phyloP scores from a whole-genome alignment of 2,113 vertebrate species.

The Amblyornis subalaris region DNA sequence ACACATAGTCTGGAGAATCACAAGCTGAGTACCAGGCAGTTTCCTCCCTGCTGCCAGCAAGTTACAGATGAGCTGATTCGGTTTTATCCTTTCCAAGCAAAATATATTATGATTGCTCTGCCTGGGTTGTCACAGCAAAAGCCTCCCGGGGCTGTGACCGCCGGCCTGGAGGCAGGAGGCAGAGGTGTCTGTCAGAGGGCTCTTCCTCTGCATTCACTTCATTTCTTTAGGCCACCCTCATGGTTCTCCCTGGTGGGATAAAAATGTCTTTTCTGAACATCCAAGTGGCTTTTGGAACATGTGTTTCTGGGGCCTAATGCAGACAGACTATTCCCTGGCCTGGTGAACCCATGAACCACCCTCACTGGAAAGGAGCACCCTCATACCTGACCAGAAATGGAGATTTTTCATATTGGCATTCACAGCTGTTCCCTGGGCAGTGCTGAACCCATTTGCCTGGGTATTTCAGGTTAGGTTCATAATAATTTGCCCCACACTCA shows the following conservation, averaged over 20 bases:
- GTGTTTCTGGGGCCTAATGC: background rate
- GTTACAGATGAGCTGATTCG: background rate
- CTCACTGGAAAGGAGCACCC: background rate
- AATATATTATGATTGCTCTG: background rate
- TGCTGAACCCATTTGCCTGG: background rate
- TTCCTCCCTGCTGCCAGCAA: background rate
- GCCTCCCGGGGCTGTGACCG: background rate
- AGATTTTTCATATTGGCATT: background rate
- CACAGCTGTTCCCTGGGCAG: background rate
- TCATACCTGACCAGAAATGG: background rate
- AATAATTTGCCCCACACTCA: background rate
- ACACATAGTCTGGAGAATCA: background rate
- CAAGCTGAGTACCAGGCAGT: background rate
- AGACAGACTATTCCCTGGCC: background rate
- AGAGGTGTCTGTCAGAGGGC: background rate
- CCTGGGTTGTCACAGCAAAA: background rate
- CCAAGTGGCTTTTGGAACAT: background rate
- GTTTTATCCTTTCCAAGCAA: background rate
- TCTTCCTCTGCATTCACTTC: background rate
- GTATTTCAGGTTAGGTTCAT: background rate
- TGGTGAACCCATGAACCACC: background rate
- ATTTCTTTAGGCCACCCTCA: accelerated
- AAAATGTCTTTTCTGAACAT: background rate
- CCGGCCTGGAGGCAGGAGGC: background rate
- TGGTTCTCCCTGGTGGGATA: background rate